phyloP scores from a whole-genome alignment of 2,888 invertebrate genomes.

The Sphaerophoria taeniata region DNA sequence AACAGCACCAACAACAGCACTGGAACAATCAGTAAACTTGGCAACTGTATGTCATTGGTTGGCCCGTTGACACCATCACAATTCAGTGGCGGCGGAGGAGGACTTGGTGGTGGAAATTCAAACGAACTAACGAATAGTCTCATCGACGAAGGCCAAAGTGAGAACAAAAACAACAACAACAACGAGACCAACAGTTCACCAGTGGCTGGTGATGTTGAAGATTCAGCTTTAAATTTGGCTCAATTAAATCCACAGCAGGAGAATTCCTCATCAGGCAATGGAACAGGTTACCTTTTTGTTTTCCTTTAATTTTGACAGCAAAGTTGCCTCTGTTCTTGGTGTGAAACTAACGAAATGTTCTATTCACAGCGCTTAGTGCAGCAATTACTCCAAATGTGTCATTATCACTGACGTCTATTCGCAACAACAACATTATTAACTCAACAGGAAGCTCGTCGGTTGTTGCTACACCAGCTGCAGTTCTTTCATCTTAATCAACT shows the following conservation, averaged over 20 bases:
- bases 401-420: slow-evolving; percentile 55
- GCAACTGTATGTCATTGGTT: slow-evolving; percentile 68
- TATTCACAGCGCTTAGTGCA: slow-evolving; percentile 36
- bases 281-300: slow-evolving; percentile 25
- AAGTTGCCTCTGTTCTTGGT: neutral
- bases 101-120: slow-evolving; percentile 44
- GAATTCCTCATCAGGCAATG: slow-evolving; percentile 47
- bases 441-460: slow-evolving; percentile 43
- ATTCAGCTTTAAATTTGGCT: slow-evolving; percentile 46
- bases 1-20: slow-evolving; percentile 68
- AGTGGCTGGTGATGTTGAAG: slow-evolving; percentile 21
- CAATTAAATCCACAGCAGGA: slow-evolving; percentile 58
- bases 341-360: neutral
- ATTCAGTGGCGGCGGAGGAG: slow-evolving; percentile 67
- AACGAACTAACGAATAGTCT: slow-evolving; percentile 12
- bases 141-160: slow-evolving; percentile 48
- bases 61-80: slow-evolving; percentile 67
- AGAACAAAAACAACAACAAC: slow-evolving; percentile 37
- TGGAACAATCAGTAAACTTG: slow-evolving; percentile 51
- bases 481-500: slow-evolving; percentile 61
- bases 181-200: slow-evolving; percentile 39
- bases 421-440: slow-evolving; percentile 35
- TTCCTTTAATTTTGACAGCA: neutral
- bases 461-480: slow-evolving; percentile 66
- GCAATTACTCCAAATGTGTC: slow-evolving; percentile 55